Evolutionary conservation across 2,113 vertebrate species (phyloP).

Genomic region (Panthera tigris): DNA sequence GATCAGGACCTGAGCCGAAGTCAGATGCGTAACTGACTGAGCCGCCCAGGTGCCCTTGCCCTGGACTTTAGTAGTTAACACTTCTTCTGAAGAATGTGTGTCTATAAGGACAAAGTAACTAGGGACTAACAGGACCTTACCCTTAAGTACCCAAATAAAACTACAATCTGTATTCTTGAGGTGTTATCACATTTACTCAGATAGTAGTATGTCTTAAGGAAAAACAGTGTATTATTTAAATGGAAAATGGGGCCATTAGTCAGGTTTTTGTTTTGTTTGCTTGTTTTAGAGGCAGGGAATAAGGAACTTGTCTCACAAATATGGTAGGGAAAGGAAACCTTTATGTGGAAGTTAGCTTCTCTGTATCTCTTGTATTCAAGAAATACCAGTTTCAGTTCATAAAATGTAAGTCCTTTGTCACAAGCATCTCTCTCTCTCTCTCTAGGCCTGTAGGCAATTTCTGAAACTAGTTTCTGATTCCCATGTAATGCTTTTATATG

Average conservation of each 20-base stretch:
- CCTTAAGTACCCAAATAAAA: background rate
- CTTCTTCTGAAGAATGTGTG: background rate
- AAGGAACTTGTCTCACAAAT: background rate
- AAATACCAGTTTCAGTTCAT: slow-evolving; percentile 18
- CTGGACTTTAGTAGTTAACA: background rate
- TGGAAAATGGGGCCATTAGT: background rate
- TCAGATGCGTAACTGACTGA: too few species aligned
- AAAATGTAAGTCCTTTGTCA: slow-evolving; percentile 37
- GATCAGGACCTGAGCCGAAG: too few species aligned
- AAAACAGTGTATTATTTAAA: background rate
- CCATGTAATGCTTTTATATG: slow-evolving; percentile 42
- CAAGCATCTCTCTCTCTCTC: background rate
- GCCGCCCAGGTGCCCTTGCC: background rate
- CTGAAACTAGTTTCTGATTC: background rate
- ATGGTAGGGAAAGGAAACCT: background rate
- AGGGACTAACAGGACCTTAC: background rate
- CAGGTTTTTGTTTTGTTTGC: background rate
- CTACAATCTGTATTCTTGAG: background rate
- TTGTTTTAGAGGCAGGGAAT: background rate
- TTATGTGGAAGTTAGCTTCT: background rate
- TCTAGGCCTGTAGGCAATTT: background rate
- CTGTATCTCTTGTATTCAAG: slow-evolving; percentile 20
- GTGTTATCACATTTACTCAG: background rate
- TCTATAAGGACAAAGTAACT: background rate
- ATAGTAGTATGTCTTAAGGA: background rate